Conservation (phyloP, 2,888 invertebrate genomes). For the Margaritifera margaritifera region DNA sequence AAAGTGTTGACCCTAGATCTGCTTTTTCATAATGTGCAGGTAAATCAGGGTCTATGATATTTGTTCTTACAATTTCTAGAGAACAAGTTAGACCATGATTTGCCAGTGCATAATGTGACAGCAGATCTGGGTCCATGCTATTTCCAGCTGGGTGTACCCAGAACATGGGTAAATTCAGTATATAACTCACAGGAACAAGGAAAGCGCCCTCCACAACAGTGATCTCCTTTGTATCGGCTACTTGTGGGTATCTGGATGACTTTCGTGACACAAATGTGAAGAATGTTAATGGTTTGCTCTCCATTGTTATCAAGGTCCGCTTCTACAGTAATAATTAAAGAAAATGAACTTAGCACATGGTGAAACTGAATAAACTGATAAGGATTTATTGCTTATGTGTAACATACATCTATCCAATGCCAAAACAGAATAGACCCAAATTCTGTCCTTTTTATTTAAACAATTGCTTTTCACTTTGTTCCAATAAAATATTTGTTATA, state of each 20-base stretch:
- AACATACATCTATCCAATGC: background rate
- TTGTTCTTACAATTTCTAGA: too few species aligned
- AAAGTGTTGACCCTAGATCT: too few species aligned
- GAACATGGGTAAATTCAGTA: background rate
- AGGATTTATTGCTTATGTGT: background rate
- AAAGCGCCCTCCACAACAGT: slow-evolving; percentile 29
- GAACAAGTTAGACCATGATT: too few species aligned
- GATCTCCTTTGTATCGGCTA: slow-evolving; percentile 30
- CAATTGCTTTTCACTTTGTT: too few species aligned
- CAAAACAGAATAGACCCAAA: too few species aligned
- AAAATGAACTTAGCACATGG: slow-evolving; percentile 1
- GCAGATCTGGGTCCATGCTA: background rate
- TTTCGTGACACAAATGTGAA: slow-evolving; percentile 22
- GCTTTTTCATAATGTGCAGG: too few species aligned
- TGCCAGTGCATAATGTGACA: too few species aligned
- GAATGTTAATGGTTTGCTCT: slow-evolving; percentile 19
- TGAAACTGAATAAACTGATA: slow-evolving; percentile 6
- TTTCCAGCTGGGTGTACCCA: background rate
- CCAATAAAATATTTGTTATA: too few species aligned
- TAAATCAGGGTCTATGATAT: too few species aligned
- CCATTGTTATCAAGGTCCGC: slow-evolving; percentile 5
- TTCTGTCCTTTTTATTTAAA: too few species aligned
- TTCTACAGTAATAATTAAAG: slow-evolving; percentile 9
- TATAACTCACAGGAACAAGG: slow-evolving; percentile 22
- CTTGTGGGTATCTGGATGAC: slow-evolving; percentile 20